Evolutionary conservation across 2,113 vertebrate genomes (phyloP).

Genomic region (Gopherus evgoodei): DNA sequence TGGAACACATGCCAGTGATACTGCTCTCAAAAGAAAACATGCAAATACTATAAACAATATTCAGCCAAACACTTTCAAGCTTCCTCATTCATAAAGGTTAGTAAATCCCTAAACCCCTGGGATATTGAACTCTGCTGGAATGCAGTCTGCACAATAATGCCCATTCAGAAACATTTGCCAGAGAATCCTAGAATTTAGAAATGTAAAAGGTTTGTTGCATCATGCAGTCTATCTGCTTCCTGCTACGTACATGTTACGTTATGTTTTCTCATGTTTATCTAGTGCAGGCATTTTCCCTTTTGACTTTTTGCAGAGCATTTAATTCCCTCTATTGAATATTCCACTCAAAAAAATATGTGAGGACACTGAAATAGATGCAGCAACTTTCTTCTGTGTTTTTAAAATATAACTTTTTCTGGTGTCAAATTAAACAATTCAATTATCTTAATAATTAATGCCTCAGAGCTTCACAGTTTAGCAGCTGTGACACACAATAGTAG

Average conservation of each 20-base stretch:
- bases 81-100: conserved; percentile 55
- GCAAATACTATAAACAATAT: conserved; percentile 56
- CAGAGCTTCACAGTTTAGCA: background rate
- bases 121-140: conserved; percentile 60
- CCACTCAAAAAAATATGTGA: background rate
- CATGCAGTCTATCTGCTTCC: background rate
- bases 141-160: background rate
- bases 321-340: background rate
- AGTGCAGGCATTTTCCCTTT: background rate
- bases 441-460: background rate
- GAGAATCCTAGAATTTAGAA: conserved; percentile 30
- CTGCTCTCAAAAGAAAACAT: conserved; percentile 60
- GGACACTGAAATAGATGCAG: background rate
- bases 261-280: background rate
- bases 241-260: background rate
- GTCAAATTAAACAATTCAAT: background rate
- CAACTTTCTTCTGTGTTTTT: background rate
- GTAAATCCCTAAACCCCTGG: conserved; percentile 66
- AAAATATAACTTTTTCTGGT: background rate
- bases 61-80: conserved; percentile 61
- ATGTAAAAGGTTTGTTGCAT: conserved; percentile 15
- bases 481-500: background rate
- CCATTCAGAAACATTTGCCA: conserved; percentile 42
- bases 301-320: background rate
- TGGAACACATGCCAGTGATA: conserved; percentile 18